phyloP scores from a whole-genome alignment of 2,888 invertebrate genomes.

The Hyppa rectilinea region DNA sequence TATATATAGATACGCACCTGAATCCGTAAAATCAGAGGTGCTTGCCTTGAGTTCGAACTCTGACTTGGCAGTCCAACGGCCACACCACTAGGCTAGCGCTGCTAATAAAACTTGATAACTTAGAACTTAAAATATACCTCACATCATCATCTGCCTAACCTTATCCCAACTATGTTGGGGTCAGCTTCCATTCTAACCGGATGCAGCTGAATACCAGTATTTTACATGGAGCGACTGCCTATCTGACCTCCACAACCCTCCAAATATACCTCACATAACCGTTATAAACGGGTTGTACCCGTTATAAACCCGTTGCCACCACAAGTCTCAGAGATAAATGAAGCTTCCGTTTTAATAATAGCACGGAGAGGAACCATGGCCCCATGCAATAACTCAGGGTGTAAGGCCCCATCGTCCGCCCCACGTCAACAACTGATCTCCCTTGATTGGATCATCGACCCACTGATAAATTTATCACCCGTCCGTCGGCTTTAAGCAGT shows the following conservation, averaged over 20 bases:
- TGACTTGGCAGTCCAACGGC: no score
- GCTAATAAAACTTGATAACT: no score
- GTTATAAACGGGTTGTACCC: constrained; percentile 16
- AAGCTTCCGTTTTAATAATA: constrained; percentile 55
- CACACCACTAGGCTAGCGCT: no score
- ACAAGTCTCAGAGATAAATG: constrained; percentile 42
- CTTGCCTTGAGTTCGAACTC: no score
- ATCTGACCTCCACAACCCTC: neutral
- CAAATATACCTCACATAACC: neutral
- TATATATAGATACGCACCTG: no score
- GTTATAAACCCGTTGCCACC: constrained; percentile 17
- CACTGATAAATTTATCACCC: constrained; percentile 65
- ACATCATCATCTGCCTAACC: no score
- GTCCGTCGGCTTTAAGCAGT: constrained; percentile 46
- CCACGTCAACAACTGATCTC: constrained; percentile 67
- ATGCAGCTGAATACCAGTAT: no score
- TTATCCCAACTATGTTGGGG: no score
- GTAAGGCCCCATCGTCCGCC: constrained; percentile 61
- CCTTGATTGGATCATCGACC: constrained; percentile 69
- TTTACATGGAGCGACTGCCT: no score
- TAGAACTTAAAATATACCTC: no score
- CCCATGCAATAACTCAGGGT: constrained; percentile 64
- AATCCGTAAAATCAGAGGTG: no score
- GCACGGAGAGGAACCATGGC: constrained; percentile 33
- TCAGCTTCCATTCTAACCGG: no score